Conservation (phyloP, 1,140 invertebrate genomes). For the Brachionus sp. region DNA sequence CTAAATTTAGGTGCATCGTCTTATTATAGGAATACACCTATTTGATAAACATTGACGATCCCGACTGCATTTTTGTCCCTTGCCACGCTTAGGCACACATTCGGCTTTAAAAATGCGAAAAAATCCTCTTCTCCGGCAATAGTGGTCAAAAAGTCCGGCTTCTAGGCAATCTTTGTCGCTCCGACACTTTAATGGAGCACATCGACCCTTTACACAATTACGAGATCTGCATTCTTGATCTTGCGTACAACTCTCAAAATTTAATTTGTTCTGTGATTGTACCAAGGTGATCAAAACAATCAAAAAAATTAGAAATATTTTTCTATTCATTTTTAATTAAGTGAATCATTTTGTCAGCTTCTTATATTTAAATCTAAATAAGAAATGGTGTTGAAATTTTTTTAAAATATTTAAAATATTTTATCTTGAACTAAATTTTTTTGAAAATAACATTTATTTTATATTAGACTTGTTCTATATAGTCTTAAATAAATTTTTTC, state of each 20-base stretch:
- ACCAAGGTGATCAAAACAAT: not conserved
- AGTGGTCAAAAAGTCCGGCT: constrained; percentile 29
- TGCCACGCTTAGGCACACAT: constrained; percentile 20
- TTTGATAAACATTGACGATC: not conserved
- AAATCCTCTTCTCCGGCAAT: not conserved
- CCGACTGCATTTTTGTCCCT: not conserved
- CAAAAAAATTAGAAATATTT: not conserved
- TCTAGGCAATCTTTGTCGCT: not conserved
- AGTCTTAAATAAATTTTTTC: no score
- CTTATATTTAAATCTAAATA: no score
- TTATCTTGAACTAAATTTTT: no score
- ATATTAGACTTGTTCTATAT: no score
- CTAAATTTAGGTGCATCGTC: constrained; percentile 9
- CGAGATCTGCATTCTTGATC: not conserved
- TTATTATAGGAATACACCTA: not conserved
- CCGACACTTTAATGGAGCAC: constrained; percentile 19
- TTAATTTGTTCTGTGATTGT: not conserved
- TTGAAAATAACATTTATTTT: no score
- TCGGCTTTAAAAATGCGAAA: not conserved
- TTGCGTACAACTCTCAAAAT: not conserved
- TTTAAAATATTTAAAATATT: no score
- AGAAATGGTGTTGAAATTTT: no score
- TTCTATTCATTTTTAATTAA: not conserved
- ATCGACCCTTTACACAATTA: not conserved
- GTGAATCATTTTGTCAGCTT: not conserved